Evolutionary conservation across 2,797 vertebrate species (phyloP), one percentile per base, ranked within the genome.

Genomic region (Muscicapa striata): DNA sequence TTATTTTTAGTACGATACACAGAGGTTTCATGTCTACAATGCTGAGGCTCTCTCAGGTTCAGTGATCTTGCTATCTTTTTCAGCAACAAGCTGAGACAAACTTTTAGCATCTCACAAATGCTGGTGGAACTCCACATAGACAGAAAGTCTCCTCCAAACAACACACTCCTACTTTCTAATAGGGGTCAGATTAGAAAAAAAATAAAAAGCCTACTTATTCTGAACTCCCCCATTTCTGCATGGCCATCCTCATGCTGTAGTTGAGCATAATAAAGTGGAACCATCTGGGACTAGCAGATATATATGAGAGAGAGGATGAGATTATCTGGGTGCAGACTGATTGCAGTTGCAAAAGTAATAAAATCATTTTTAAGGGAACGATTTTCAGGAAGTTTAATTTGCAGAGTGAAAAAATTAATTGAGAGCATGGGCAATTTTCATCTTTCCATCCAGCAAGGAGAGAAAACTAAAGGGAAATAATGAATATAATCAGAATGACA

Each of bases 301-400:
- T n/a, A 41, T 49, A n/a, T 67, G 64, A 62, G 48, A 62, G n/a
- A 54, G 30, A 41, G 64, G 29, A 40, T 54, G 67, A 94, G 73
- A 72, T 83, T 80, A 58, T 89, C 69, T 73, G 51, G 40, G 51
- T 62, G 5, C 79, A 84, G 82, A 73, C 58, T 54, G 66, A 87
- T 82, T 93, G 76, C 48, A 81, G 55, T 79, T 76, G 63, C 74
- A 87, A 64, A 89, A 79, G n/a, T 45, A 92, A 88, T 84, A 75
- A 61, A 88, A 75, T 68, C 21, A 46, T 81, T 89, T 90, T 80
- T 77, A 80, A 92, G 68, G 43, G 79, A 95, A 83, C 38, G 85
- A 63, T 87, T 87, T 87, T 92, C 62, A 84, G 82, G 79, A 92
- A 92, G 73, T 74, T 94, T 94, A 87, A 94, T 96, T 93, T 93